These are phyloP conservation scores for Nomada fabriciana DNA, from an alignment of 2,888 invertebrate genomes.

Conservation along the genomic window DNA sequence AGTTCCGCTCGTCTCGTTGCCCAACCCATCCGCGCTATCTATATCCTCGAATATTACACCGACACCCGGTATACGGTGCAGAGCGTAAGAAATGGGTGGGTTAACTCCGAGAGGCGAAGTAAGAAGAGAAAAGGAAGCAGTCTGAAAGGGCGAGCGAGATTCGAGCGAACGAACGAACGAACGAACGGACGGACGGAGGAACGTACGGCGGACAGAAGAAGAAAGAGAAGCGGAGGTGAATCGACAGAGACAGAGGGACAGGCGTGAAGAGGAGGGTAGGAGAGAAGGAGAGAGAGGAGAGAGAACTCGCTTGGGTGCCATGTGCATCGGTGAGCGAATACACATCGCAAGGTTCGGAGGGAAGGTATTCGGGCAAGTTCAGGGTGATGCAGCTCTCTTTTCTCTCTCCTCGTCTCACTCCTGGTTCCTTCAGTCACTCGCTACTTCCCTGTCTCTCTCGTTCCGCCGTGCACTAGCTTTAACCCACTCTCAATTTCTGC, in stretches of 20 bases:
- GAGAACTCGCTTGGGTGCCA: conserved; percentile 78
- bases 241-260: conserved; percentile 50
- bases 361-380: conserved; percentile 80
- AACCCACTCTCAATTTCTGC: conserved; percentile 53
- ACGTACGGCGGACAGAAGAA: conserved; percentile 22
- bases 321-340: conserved; percentile 79
- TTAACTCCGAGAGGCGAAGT: conserved; percentile 77
- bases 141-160: conserved; percentile 57
- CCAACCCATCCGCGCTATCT: conserved; percentile 28
- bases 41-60: conserved; percentile 42
- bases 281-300: conserved; percentile 62
- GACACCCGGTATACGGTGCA: conserved; percentile 74
- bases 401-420: conserved; percentile 26
- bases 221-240: conserved; percentile 47
- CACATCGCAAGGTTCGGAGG: conserved; percentile 74
- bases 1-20: conserved; percentile 21
- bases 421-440: conserved; percentile 38
- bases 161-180: conserved; percentile 47
- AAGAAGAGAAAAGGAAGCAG: conserved; percentile 75
- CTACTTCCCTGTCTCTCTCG: conserved; percentile 53
- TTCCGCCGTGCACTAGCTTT: conserved; percentile 14
- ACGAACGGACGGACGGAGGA: conserved; percentile 61
- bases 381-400: conserved; percentile 75
- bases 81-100: conserved; percentile 82
- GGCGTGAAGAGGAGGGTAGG: conserved; percentile 58